Percentiles rank a stretch among this genome's conserved stretches.
Conservation (phyloP, 2,888 invertebrate genomes). For the Melinaea marsaeus region DNA sequence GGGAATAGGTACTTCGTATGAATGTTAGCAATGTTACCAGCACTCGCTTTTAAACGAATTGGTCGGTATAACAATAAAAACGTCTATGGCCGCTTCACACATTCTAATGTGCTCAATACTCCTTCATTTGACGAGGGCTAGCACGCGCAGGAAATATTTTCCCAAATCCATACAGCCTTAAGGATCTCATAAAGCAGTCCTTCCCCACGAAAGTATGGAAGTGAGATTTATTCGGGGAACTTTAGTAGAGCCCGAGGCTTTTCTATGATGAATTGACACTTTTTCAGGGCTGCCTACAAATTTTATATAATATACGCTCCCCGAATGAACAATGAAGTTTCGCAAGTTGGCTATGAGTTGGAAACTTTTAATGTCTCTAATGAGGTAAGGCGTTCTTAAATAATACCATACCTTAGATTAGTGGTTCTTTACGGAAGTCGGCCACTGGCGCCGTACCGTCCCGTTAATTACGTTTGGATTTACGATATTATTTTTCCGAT, state of each 20-base stretch:
- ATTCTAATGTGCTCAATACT: conserved; percentile 74
- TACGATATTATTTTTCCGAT: conserved; percentile 30
- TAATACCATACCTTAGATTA: conserved; percentile 67
- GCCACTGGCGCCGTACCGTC: conserved; percentile 43
- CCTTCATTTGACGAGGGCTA: conserved; percentile 76
- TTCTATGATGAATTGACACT: conserved; percentile 78
- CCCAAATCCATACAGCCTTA: conserved; percentile 79
- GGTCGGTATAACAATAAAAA: conserved; percentile 76
- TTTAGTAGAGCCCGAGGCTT: conserved; percentile 72
- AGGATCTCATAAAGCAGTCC: conserved; percentile 78
- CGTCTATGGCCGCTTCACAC: conserved; percentile 73
- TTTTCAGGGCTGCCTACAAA: conserved; percentile 74
- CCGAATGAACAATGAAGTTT: conserved; percentile 72
- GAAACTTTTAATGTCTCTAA: conserved; percentile 75
- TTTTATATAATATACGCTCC: conserved; percentile 73
- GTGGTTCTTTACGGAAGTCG: conserved; percentile 59
- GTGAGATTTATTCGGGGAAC: conserved; percentile 77
- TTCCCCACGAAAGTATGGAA: conserved; percentile 77
- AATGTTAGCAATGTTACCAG: conserved; percentile 56
- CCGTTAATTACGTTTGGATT: conserved; percentile 49
- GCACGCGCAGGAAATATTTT: conserved; percentile 77
- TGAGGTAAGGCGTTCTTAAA: conserved; percentile 69
- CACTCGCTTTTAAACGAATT: conserved; percentile 77
- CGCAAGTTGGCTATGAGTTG: conserved; percentile 65
- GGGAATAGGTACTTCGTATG: conserved; percentile 71